These are phyloP conservation scores for Spodoptera littoralis DNA, from an alignment of 2,888 invertebrate species.

Conservation along the genomic window DNA sequence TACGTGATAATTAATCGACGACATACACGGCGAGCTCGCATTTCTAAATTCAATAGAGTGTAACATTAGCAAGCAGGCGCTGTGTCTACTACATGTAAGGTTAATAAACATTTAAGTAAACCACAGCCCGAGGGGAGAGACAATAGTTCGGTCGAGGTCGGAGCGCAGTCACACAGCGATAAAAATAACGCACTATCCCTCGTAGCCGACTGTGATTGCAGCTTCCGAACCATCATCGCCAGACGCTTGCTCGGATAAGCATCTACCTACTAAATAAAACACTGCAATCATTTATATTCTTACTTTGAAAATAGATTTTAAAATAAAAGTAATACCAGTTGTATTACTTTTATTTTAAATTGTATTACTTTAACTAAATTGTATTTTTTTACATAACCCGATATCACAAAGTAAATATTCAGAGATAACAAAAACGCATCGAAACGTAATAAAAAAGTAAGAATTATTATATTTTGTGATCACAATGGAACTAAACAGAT, in stretches of 20 bases:
- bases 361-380: too few species aligned
- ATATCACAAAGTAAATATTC: too few species aligned
- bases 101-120: conserved; percentile 29
- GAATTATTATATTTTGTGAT: conserved; percentile 38
- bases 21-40: conserved; percentile 33
- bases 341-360: too few species aligned
- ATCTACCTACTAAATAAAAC: too few species aligned
- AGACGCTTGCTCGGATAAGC: conserved; percentile 4
- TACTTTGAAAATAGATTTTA: too few species aligned
- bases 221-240: conserved; percentile 37
- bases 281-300: too few species aligned
- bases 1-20: conserved; percentile 39
- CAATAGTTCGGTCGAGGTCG: conserved; percentile 26
- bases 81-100: conserved; percentile 14
- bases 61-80: conserved; percentile 23
- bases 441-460: conserved; percentile 28
- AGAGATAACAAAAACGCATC: conserved; percentile 6
- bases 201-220: conserved; percentile 15
- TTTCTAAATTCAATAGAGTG: conserved; percentile 38
- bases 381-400: too few species aligned
- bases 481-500: conserved; percentile 42
- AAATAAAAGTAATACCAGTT: too few species aligned
- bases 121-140: conserved; percentile 28
- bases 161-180: conserved; percentile 47
- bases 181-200: conserved; percentile 67